These are phyloP conservation scores for Tribolium madens DNA, from an alignment of 1,140 invertebrate genomes.

Conservation along the genomic window DNA sequence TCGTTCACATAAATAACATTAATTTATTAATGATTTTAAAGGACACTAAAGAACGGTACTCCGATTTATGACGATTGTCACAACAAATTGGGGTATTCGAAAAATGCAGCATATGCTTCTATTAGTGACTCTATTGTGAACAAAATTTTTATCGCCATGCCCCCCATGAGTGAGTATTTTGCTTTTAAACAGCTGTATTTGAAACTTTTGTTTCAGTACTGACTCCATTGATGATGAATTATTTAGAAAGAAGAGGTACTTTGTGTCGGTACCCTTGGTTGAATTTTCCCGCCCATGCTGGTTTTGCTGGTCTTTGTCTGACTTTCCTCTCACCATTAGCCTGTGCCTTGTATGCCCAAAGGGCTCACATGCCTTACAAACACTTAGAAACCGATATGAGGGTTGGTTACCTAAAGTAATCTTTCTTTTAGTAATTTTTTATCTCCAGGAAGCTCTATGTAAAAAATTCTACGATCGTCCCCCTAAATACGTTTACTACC, in stretches of 20 bases:
- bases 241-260: conserved; percentile 70
- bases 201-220: conserved; percentile 66
- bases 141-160: conserved; percentile 86
- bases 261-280: conserved; percentile 69
- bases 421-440: conserved; percentile 21
- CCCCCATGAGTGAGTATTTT: conserved; percentile 80
- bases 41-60: conserved; percentile 76
- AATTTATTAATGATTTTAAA: background rate
- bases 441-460: conserved; percentile 65
- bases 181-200: conserved; percentile 38
- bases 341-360: conserved; percentile 85
- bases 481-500: conserved; percentile 71
- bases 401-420: conserved; percentile 57
- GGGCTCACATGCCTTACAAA: conserved; percentile 71
- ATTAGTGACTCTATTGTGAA: conserved; percentile 87
- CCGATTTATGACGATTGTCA: conserved; percentile 79
- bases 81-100: conserved; percentile 74
- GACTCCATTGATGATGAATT: conserved; percentile 76
- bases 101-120: conserved; percentile 78
- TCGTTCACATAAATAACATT: background rate
- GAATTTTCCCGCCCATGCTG: conserved; percentile 73
- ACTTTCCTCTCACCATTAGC: conserved; percentile 83
- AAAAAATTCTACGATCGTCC: conserved; percentile 64
- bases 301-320: conserved; percentile 77
- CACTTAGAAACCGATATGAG: conserved; percentile 72